Evolutionary conservation across 2,888 invertebrate genomes (phyloP).

Genomic region (Graphium colonna): DNA sequence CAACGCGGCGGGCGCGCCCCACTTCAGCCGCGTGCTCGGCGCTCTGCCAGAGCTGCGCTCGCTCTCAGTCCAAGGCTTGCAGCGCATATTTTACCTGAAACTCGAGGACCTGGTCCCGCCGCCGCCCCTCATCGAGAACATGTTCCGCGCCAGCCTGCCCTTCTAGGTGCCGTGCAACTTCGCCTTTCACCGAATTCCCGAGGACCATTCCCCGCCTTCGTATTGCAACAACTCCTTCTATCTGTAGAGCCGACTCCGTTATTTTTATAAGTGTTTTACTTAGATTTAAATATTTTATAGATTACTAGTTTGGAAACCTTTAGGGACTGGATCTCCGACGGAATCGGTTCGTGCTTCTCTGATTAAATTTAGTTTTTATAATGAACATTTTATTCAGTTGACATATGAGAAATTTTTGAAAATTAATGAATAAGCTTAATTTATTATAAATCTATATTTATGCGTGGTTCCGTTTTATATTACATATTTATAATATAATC

Average conservation of each 20-base stretch:
- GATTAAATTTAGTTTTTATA: conserved; percentile 30
- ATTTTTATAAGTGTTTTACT: conserved; percentile 72
- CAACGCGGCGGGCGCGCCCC: conserved; percentile 94
- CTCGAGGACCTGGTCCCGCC: conserved; percentile 95
- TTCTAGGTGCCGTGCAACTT: conserved; percentile 81
- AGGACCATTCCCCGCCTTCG: conserved; percentile 72
- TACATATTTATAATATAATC: conserved; percentile 46
- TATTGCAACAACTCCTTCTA: conserved; percentile 50
- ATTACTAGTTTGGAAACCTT: conserved; percentile 56
- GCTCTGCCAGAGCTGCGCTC: conserved; percentile 96
- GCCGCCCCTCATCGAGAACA: conserved; percentile 95
- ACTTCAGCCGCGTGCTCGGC: conserved; percentile 94
- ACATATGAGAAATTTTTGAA: conserved; percentile 34
- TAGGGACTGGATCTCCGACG: conserved; percentile 74
- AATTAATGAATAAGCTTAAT: conserved; percentile 63
- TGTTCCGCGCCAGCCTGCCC: conserved; percentile 96
- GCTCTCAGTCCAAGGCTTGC: conserved; percentile 94
- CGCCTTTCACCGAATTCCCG: conserved; percentile 36
- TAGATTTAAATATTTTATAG: conserved; percentile 74
- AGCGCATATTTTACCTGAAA: conserved; percentile 96
- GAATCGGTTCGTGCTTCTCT: conserved; percentile 63
- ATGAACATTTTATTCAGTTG: conserved; percentile 54
- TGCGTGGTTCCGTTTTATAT: conserved; percentile 73
- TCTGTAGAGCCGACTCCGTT: conserved; percentile 70
- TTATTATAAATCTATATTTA: conserved; percentile 69